Conservation (phyloP, 2,797 vertebrate species). For the Petrocephalus sullivani region DNA sequence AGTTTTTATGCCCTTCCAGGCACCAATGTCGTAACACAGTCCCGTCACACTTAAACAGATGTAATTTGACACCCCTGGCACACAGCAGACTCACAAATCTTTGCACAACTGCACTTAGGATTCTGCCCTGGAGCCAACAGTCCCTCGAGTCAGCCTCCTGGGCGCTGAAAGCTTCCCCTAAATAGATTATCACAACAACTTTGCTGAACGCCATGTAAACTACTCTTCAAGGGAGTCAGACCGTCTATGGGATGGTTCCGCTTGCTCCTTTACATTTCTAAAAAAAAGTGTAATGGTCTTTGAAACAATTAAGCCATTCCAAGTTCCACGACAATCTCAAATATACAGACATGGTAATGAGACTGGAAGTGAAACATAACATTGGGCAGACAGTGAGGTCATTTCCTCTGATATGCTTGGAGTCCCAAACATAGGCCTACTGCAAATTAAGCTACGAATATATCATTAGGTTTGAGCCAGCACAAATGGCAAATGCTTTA, state of each 20-base stretch:
- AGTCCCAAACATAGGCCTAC: not conserved
- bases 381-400: not conserved
- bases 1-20: slow-evolving; percentile 27
- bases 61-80: slow-evolving; percentile 54
- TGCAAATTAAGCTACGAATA: not conserved
- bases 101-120: slow-evolving; percentile 47
- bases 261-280: not conserved
- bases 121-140: not conserved
- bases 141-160: not conserved
- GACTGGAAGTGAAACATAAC: not conserved
- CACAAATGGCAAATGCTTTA: slow-evolving; percentile 11
- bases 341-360: not conserved
- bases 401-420: not conserved
- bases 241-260: not conserved
- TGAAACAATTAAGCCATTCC: not conserved
- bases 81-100: slow-evolving; percentile 43
- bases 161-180: not conserved
- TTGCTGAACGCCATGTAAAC: not conserved
- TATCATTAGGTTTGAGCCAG: slow-evolving; percentile 5
- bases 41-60: slow-evolving; percentile 55
- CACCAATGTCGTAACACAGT: slow-evolving; percentile 51
- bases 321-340: not conserved
- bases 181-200: not conserved
- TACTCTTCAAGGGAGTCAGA: not conserved
- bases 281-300: not conserved